Evolutionary conservation across 2,797 vertebrate species (phyloP).

Genomic region (Enteromius unitaeniatus): DNA sequence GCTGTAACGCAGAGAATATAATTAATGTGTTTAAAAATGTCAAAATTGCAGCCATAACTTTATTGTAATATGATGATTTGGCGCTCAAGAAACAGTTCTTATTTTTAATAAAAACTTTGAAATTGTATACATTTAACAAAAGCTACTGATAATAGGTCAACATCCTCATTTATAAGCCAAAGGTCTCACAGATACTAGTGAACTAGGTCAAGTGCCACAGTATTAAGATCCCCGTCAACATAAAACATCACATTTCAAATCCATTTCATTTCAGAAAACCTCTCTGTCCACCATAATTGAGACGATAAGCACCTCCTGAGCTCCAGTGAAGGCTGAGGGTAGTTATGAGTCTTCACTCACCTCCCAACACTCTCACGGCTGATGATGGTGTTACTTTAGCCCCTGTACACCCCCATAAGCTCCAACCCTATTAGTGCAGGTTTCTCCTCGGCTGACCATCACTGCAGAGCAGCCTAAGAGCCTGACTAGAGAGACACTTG

Average conservation of each 20-base stretch:
- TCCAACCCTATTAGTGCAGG: conserved; percentile 64
- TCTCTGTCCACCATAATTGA: conserved; percentile 36
- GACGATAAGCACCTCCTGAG: conserved; percentile 35
- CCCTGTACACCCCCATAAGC: conserved; percentile 44
- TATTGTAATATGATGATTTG: neutral
- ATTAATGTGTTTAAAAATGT: neutral
- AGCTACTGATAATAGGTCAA: neutral
- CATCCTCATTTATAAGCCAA: neutral
- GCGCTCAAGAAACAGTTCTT: neutral
- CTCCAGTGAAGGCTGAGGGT: conserved; percentile 23
- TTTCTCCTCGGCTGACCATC: conserved; percentile 45
- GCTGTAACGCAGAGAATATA: conserved; percentile 1
- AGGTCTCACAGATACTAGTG: conserved; percentile 6
- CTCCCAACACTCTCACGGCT: conserved; percentile 4
- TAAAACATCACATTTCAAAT: conserved; percentile 16
- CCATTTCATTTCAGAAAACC: conserved; percentile 23
- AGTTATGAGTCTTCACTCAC: conserved; percentile 32
- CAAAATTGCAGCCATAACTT: neutral
- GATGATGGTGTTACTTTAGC: conserved; percentile 19
- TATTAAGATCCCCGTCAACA: conserved; percentile 30
- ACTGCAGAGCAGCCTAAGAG: conserved; percentile 60
- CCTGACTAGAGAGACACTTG: conserved; percentile 62
- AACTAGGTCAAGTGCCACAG: conserved; percentile 7
- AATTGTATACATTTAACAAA: neutral
- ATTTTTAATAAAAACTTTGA: neutral